Conservation (phyloP, 2,113 vertebrate species). For the Oceanites oceanicus region DNA sequence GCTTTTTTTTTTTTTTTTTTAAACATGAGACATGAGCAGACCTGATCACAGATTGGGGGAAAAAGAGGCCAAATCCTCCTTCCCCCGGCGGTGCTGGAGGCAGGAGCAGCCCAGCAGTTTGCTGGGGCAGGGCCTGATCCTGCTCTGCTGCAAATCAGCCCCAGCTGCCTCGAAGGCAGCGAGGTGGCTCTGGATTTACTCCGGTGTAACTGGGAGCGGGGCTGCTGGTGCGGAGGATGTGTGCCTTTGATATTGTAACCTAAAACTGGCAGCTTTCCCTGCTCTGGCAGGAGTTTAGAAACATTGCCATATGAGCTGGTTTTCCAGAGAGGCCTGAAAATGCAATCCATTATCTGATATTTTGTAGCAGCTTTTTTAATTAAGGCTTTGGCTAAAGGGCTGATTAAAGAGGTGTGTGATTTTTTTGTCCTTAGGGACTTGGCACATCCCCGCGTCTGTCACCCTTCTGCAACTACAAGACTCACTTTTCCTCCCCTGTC, state of each 20-base stretch:
- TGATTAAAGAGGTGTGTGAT: neutral
- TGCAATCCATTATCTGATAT: slow-evolving; percentile 41
- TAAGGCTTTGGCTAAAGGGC: neutral
- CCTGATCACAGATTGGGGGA: neutral
- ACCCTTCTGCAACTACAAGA: neutral
- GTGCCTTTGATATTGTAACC: neutral
- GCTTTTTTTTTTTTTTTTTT: neutral
- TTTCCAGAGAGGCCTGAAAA: slow-evolving; percentile 33
- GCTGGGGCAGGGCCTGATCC: neutral
- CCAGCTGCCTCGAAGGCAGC: neutral
- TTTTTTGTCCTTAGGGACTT: neutral
- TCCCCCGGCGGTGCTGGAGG: neutral
- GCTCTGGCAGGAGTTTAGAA: slow-evolving; percentile 1
- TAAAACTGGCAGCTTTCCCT: neutral
- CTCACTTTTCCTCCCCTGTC: slow-evolving; percentile 60
- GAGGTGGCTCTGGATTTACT: neutral
- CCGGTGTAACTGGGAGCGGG: neutral
- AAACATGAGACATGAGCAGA: neutral
- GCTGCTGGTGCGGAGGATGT: neutral
- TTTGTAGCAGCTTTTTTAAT: slow-evolving; percentile 48
- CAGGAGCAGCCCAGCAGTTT: neutral
- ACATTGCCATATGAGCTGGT: neutral
- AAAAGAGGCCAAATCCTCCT: neutral
- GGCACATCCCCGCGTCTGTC: neutral
- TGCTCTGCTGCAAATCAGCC: neutral